Evolutionary conservation across 2,113 vertebrate species (phyloP).

Genomic region (Bujurquina vittata): DNA sequence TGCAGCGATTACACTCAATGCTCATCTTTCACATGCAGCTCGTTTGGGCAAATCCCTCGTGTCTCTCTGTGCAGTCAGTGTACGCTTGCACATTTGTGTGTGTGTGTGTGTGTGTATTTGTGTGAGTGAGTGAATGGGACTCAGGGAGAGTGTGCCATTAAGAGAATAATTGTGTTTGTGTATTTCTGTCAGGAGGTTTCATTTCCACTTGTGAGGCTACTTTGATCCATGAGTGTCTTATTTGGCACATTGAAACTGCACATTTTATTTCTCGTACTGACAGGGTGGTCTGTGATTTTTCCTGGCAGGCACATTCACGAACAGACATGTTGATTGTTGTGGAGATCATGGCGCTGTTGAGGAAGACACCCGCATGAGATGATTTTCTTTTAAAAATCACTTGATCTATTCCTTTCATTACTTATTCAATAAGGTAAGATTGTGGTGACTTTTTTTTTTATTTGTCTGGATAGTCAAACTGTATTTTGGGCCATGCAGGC

Average conservation of each 20-base stretch:
- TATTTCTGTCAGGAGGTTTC: constrained; percentile 39
- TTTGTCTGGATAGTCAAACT: not conserved
- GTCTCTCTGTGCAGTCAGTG: constrained; percentile 39
- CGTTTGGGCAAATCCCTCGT: constrained; percentile 62
- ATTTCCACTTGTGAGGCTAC: constrained; percentile 51
- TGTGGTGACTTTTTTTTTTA: not conserved
- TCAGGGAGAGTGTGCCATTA: constrained; percentile 31
- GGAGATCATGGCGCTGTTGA: constrained; percentile 20
- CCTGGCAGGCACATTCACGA: constrained; percentile 43
- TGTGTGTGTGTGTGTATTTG: not conserved
- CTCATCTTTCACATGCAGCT: constrained; percentile 60
- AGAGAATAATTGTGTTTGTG: constrained; percentile 49
- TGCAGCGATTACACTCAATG: constrained; percentile 65
- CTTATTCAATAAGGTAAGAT: not conserved
- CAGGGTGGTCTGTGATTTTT: constrained; percentile 43
- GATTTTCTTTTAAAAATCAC: constrained; percentile 28
- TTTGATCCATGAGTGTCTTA: constrained; percentile 46
- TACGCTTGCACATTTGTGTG: not conserved
- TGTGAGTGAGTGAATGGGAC: not conserved
- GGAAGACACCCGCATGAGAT: constrained; percentile 5
- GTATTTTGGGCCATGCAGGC: not conserved
- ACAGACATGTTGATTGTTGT: constrained; percentile 19
- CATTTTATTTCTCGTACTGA: constrained; percentile 32
- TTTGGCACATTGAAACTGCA: constrained; percentile 40
- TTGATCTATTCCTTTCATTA: not conserved